phyloP scores from a whole-genome alignment of 1,140 invertebrate genomes.

The Octopus sinensis region DNA sequence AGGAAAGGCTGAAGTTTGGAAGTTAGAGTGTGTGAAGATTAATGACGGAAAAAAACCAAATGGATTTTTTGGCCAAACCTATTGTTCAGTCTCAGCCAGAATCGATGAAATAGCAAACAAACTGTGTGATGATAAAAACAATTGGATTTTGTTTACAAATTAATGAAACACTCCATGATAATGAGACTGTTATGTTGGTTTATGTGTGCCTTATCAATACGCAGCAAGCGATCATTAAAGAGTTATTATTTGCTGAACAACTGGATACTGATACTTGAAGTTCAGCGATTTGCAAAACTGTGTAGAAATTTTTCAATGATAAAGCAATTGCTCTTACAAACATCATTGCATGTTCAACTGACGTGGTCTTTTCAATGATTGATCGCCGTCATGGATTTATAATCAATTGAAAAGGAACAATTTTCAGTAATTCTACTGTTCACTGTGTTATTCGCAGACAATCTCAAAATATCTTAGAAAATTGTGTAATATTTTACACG shows the following conservation, averaged over 20 bases:
- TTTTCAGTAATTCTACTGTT: background rate
- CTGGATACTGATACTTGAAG: background rate
- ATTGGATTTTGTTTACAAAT: background rate
- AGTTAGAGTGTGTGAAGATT: too few relatives aligned
- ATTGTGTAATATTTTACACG: background rate
- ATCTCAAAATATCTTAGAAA: background rate
- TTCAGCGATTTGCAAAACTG: background rate
- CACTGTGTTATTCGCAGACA: background rate
- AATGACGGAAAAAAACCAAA: too few relatives aligned
- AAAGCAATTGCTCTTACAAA: background rate
- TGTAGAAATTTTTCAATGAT: background rate
- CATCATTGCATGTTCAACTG: background rate
- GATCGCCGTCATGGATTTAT: conserved; percentile 4
- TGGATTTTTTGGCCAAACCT: too few relatives aligned
- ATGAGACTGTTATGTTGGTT: background rate
- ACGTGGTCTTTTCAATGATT: background rate
- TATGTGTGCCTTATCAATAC: background rate
- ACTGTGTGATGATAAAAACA: conserved; percentile 5
- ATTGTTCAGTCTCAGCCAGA: too few relatives aligned
- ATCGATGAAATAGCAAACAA: background rate
- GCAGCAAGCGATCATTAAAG: too few relatives aligned
- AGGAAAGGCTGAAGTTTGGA: too few relatives aligned
- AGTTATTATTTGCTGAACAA: background rate
- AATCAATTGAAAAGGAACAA: background rate
- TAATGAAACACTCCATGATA: background rate